Evolutionary conservation across 2,888 invertebrate species (phyloP).

Genomic region (Gerris lacustris): DNA sequence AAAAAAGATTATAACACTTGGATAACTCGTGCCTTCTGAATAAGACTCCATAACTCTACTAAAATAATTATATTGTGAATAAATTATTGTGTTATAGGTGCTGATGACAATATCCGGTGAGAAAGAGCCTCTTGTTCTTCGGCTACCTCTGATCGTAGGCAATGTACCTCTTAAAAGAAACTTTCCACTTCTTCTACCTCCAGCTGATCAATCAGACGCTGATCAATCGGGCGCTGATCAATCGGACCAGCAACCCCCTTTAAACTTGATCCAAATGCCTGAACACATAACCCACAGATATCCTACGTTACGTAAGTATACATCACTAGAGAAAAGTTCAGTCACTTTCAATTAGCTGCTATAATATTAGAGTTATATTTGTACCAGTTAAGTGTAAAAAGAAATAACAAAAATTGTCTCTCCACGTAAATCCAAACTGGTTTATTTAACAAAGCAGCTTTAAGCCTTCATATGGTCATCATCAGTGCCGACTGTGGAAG

Average conservation of each 20-base stretch:
- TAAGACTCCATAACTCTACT: too few species aligned
- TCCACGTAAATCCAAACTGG: too few species aligned
- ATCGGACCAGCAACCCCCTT: neutral
- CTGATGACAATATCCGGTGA: slow-evolving; percentile 28
- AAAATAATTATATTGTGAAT: too few species aligned
- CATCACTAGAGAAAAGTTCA: too few species aligned
- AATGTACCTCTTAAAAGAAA: slow-evolving; percentile 31
- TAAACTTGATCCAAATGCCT: slow-evolving; percentile 16
- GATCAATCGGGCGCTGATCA: neutral
- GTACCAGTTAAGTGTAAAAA: too few species aligned
- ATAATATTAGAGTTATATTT: neutral
- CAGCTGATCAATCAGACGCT: too few species aligned
- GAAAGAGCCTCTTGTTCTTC: slow-evolving; percentile 29
- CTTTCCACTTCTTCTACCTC: slow-evolving; percentile 25
- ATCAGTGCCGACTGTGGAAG: too few species aligned
- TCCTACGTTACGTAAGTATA: slow-evolving; percentile 28
- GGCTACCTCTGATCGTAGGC: slow-evolving; percentile 31
- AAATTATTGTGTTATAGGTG: slow-evolving; percentile 28
- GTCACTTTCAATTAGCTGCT: neutral
- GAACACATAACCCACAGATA: slow-evolving; percentile 23
- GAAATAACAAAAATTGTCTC: too few species aligned
- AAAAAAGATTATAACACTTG: too few species aligned
- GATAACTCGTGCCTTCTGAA: too few species aligned
- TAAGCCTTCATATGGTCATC: too few species aligned
- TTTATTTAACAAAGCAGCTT: too few species aligned